Evolutionary conservation across 2,113 vertebrate species (phyloP).

Genomic region (Peromyscus californicus): DNA sequence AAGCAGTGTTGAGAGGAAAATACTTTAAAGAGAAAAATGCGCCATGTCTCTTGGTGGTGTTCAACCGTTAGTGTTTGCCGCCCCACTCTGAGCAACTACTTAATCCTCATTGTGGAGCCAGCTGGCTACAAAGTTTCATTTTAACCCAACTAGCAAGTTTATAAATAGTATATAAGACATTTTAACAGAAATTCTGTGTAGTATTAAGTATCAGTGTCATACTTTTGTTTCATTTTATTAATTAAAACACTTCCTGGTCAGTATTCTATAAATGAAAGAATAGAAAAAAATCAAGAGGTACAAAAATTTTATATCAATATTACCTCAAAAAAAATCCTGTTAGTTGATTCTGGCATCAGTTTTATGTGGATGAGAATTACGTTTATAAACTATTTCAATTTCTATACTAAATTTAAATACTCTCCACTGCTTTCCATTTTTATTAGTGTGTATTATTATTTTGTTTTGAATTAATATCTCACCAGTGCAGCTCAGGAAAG

Average conservation of each 20-base stretch:
- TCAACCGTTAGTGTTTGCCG: not conserved
- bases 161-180: not conserved
- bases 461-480: not conserved
- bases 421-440: not conserved
- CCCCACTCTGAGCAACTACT: not conserved
- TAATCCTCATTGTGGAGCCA: not conserved
- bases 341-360: not conserved
- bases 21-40: not conserved
- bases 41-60: not conserved
- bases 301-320: not conserved
- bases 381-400: constrained; percentile 36
- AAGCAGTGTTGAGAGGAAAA: not conserved
- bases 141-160: constrained; percentile 26
- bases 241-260: constrained; percentile 13
- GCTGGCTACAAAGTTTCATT: constrained; percentile 14
- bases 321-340: not conserved
- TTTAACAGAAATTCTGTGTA: constrained; percentile 42
- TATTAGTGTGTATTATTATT: not conserved
- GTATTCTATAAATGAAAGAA: not conserved
- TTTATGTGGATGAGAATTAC: not conserved
- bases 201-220: not conserved
- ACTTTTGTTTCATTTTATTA: not conserved
- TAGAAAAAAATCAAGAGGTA: not conserved
- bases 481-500: not conserved
- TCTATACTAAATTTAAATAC: not conserved